phyloP scores from a whole-genome alignment of 2,888 invertebrate genomes.

The Ctena decussata region DNA sequence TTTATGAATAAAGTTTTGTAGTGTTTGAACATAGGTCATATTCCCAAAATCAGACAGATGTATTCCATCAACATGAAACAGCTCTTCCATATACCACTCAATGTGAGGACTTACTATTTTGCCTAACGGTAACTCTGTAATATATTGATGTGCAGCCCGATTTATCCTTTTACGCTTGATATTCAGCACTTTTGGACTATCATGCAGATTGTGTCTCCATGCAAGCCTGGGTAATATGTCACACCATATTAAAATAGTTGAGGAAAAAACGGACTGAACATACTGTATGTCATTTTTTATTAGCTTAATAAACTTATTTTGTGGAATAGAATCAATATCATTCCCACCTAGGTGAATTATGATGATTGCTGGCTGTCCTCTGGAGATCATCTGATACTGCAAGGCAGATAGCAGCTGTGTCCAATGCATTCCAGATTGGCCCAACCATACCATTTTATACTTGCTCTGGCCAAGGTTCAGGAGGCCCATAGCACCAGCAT shows the following conservation, averaged over 20 bases:
- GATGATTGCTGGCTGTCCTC: neutral
- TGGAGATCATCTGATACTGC: neutral
- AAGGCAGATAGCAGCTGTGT: neutral
- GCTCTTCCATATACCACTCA: neutral
- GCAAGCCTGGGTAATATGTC: neutral
- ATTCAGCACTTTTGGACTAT: neutral
- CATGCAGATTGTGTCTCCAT: neutral
- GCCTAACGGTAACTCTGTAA: neutral
- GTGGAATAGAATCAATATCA: neutral
- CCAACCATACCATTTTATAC: neutral
- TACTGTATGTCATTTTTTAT: neutral
- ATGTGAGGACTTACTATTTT: neutral
- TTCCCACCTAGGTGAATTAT: neutral
- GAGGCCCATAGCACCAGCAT: neutral
- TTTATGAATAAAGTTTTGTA: no score
- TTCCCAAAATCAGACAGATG: no score
- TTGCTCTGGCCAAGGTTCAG: no score
- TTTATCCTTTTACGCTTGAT: neutral
- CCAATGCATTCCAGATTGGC: neutral
- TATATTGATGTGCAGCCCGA: neutral
- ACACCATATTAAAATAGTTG: neutral
- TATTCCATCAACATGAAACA: no score
- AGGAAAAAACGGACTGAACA: neutral
- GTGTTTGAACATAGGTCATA: no score
- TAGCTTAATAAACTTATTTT: neutral